These are phyloP conservation scores for Desmodus rotundus DNA, from an alignment of 2,113 vertebrate genomes.

Conservation along the genomic window DNA sequence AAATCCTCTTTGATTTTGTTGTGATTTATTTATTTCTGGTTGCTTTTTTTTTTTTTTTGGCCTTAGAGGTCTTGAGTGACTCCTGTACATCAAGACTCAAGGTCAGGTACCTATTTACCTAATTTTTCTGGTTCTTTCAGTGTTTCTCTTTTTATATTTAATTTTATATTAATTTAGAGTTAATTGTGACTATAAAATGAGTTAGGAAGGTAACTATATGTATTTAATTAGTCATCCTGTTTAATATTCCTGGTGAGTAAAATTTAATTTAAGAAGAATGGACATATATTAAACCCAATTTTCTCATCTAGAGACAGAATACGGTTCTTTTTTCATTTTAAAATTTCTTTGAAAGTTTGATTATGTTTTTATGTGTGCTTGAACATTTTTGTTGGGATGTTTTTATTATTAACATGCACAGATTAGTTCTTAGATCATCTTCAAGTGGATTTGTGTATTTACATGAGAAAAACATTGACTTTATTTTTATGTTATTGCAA, in stretches of 20 bases:
- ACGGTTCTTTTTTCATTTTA: background rate
- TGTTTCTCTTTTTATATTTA: background rate
- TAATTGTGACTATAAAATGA: background rate
- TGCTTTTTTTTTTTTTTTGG: no score
- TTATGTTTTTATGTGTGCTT: background rate
- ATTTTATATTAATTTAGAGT: background rate
- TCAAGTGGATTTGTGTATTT: background rate
- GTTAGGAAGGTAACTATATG: no score
- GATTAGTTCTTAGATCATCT: background rate
- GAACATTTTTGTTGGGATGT: background rate
- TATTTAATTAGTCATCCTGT: background rate
- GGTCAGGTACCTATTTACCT: background rate
- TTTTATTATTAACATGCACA: background rate
- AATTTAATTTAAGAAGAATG: background rate
- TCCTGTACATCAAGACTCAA: background rate
- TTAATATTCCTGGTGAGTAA: background rate
- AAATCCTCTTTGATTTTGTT: background rate
- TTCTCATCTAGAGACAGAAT: background rate
- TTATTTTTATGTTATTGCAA: background rate
- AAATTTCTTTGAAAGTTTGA: background rate
- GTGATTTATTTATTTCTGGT: background rate
- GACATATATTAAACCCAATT: background rate
- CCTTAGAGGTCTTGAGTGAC: no score
- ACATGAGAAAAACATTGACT: background rate
- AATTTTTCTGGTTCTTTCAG: background rate